Conservation (phyloP, 2,797 vertebrate genomes). For the Molossus alvarezi region DNA sequence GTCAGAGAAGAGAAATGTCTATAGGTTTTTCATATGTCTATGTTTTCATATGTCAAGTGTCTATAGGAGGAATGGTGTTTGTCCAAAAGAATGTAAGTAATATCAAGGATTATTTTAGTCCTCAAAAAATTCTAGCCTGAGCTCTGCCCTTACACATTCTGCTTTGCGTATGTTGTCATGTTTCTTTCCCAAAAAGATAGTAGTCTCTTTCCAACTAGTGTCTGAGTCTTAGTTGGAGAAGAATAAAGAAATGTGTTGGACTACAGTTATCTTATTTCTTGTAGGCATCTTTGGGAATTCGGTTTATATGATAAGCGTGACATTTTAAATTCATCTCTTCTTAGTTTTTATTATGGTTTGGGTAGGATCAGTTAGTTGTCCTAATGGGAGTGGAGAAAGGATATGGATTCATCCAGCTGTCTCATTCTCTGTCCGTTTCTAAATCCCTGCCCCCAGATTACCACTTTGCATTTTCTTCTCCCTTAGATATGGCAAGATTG, state of each 20-base stretch:
- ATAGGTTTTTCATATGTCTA: not conserved
- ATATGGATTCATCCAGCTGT: not conserved
- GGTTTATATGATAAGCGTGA: not conserved
- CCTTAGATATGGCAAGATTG: conserved; percentile 96
- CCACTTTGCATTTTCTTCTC: conserved; percentile 19
- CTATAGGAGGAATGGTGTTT: conserved; percentile 21
- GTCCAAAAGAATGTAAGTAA: conserved; percentile 45
- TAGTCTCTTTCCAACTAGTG: not conserved
- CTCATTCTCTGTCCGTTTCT: not conserved
- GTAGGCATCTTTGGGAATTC: not conserved
- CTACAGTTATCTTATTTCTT: conserved; percentile 8
- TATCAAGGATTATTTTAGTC: conserved; percentile 23
- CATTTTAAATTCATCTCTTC: conserved; percentile 47
- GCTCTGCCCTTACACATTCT: not conserved
- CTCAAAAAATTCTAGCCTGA: not conserved
- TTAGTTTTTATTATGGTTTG: conserved; percentile 30
- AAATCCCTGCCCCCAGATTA: not conserved
- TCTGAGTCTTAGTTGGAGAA: not conserved
- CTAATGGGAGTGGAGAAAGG: not conserved
- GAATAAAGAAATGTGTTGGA: not conserved
- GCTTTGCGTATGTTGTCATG: not conserved
- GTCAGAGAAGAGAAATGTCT: not conserved
- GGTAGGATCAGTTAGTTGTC: conserved; percentile 4
- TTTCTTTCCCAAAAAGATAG: not conserved
- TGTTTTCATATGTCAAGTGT: too few species aligned